Percentiles rank a stretch among this genome's conserved stretches.
These are phyloP conservation scores for Chrysotoxum bicinctum DNA, from an alignment of 2,888 invertebrate genomes.

Conservation along the genomic window DNA sequence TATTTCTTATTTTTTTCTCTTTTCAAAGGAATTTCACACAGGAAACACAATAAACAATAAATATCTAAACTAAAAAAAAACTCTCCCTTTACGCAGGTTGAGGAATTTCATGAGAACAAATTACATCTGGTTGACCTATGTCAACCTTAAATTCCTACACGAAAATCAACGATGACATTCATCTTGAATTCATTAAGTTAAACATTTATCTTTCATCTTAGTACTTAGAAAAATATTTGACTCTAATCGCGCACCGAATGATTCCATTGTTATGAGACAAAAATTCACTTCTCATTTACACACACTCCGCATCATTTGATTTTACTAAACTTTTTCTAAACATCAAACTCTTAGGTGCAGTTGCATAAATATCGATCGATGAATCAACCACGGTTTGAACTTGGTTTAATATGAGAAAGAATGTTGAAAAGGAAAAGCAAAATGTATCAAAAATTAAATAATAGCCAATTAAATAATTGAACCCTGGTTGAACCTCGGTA, in stretches of 20 bases:
- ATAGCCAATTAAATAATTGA: too few species aligned
- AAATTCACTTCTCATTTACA: neutral
- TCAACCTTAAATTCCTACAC: conserved; percentile 57
- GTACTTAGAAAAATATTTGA: conserved; percentile 69
- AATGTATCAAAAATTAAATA: too few species aligned
- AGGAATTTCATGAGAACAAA: conserved; percentile 30
- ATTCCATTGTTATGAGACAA: conserved; percentile 42
- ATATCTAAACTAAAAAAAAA: neutral
- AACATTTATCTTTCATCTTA: conserved; percentile 70
- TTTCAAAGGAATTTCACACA: conserved; percentile 38
- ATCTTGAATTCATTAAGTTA: conserved; percentile 66
- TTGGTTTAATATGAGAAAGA: too few species aligned
- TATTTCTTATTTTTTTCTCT: neutral
- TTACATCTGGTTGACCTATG: conserved; percentile 49
- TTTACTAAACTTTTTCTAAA: neutral
- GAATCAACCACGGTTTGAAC: too few species aligned
- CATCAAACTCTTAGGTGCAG: too few species aligned
- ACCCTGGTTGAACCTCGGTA: too few species aligned
- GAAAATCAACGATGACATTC: conserved; percentile 15
- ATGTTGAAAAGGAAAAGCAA: too few species aligned
- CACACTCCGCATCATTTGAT: neutral
- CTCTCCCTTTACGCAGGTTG: neutral
- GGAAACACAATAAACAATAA: neutral
- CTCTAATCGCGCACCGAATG: conserved; percentile 66
- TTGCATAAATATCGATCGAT: too few species aligned